phyloP scores from a whole-genome alignment of 2,113 vertebrate genomes.

The Panthera uncia region DNA sequence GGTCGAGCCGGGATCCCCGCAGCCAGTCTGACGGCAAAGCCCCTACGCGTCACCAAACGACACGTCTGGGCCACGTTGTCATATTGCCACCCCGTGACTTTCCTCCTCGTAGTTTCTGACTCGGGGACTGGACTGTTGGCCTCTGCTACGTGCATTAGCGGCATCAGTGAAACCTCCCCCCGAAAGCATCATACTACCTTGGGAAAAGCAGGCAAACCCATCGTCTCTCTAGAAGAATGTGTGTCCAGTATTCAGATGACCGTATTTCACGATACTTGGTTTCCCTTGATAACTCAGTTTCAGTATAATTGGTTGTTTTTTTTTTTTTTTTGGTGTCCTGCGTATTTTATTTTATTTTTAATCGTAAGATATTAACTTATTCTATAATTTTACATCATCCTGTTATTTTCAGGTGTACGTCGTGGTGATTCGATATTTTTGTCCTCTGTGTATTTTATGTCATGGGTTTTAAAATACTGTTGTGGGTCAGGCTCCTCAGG shows the following conservation, averaged over 20 bases:
- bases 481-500: not conserved
- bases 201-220: not conserved
- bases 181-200: fast-evolving
- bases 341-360: not conserved
- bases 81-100: fast-evolving
- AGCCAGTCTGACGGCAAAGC: fast-evolving
- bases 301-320: not conserved
- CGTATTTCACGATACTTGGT: not conserved
- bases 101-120: not conserved
- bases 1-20: fast-evolving
- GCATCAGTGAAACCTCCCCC: not conserved
- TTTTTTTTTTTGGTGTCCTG: not conserved
- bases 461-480: not conserved
- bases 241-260: not conserved
- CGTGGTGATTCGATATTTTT: not conserved
- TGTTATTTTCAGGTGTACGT: not conserved
- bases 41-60: too few species aligned
- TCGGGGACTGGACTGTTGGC: not conserved
- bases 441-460: not conserved
- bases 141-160: fast-evolving
- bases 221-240: not conserved
- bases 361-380: not conserved
- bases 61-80: not conserved
- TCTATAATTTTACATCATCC: not conserved
- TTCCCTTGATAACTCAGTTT: not conserved